Conservation (phyloP, 1,140 invertebrate species). For the Dinoponera quadriceps region DNA sequence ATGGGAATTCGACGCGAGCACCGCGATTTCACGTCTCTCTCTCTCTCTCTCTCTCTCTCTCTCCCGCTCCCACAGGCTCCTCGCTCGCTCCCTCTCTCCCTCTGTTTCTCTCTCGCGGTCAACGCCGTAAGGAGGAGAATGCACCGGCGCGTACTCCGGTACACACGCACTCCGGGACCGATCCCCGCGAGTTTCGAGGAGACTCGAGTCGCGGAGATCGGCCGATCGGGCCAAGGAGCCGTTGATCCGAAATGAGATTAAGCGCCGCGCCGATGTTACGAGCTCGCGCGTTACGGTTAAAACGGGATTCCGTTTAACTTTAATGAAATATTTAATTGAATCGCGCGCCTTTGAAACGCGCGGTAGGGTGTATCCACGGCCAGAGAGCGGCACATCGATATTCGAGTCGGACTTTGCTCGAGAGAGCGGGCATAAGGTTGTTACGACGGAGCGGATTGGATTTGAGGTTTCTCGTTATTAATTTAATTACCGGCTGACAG, state of each 20-base stretch:
- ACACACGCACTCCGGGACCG: background rate
- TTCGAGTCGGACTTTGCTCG: slow-evolving; percentile 59
- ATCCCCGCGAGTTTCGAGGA: background rate
- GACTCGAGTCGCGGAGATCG: background rate
- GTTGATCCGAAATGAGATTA: background rate
- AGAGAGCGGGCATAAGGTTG: slow-evolving; percentile 72
- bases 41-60: no score
- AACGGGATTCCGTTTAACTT: slow-evolving; percentile 35
- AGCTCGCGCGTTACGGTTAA: slow-evolving; percentile 12
- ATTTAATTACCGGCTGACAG: slow-evolving; percentile 85
- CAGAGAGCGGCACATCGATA: slow-evolving; percentile 58
- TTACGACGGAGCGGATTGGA: slow-evolving; percentile 80
- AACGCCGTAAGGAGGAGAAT: background rate
- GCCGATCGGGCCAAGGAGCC: background rate
- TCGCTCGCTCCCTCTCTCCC: no score
- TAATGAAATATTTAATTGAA: slow-evolving; percentile 61
- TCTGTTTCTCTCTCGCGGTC: slow-evolving; percentile 7
- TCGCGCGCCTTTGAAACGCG: slow-evolving; percentile 70
- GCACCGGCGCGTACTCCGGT: background rate
- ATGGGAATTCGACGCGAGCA: slow-evolving; percentile 67
- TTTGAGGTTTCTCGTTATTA: slow-evolving; percentile 85
- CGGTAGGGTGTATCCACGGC: slow-evolving; percentile 33
- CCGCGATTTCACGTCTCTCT: slow-evolving; percentile 47
- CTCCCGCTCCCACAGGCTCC: no score
- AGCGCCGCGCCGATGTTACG: background rate